These are phyloP conservation scores for Rhabdomys dilectus DNA, from an alignment of 2,113 vertebrate species.

Conservation along the genomic window DNA sequence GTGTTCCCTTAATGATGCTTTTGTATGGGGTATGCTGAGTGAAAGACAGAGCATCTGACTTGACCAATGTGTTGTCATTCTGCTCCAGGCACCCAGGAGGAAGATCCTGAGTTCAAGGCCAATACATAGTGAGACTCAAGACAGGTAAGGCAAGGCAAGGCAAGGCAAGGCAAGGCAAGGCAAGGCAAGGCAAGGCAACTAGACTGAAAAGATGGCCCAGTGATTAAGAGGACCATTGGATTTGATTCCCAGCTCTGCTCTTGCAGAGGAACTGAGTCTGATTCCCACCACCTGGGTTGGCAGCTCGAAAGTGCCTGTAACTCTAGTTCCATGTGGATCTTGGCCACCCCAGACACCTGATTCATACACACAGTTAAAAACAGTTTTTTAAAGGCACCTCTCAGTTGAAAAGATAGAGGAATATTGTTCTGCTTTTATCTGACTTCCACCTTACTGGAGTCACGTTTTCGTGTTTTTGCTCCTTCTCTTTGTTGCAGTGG, in stretches of 20 bases:
- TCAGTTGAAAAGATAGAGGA: neutral
- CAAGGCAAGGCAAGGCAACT: neutral
- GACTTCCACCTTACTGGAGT: too few relatives aligned
- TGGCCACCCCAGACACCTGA: neutral
- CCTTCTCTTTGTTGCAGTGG: neutral
- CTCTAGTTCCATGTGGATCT: neutral
- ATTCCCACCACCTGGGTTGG: too few relatives aligned
- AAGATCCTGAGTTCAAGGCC: neutral
- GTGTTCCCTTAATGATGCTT: slow-evolving; percentile 91
- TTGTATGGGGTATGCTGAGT: slow-evolving; percentile 89
- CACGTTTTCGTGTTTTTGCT: neutral
- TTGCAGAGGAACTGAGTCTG: neutral
- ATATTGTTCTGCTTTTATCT: neutral
- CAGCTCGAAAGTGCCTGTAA: neutral
- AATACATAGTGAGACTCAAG: neutral
- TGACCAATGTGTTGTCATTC: slow-evolving; percentile 87
- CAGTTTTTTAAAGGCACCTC: neutral
- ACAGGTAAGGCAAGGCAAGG: too few relatives aligned
- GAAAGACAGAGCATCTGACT: slow-evolving; percentile 91
- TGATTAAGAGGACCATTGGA: neutral
- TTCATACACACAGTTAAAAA: neutral
- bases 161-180: too few relatives aligned
- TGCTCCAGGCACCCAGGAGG: neutral
- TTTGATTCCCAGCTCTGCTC: neutral
- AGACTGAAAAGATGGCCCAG: neutral